Evolutionary conservation across 2,888 invertebrate genomes (phyloP), one percentile per base, ranked within the genome.

Genomic region (Molorchus minor): DNA sequence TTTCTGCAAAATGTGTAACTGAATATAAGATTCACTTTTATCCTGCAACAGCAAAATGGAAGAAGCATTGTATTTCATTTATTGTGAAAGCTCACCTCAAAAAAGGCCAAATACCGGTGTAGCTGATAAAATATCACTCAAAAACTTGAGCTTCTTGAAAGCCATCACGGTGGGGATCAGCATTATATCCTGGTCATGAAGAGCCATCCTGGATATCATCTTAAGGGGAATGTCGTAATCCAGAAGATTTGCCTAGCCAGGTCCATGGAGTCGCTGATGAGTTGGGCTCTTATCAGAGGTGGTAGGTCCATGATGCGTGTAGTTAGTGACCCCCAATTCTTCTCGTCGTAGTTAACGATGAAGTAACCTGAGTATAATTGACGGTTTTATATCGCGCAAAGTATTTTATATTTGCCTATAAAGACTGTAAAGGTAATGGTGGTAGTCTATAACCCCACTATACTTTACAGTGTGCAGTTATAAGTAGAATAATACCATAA

Each of bases 201-300:
- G 77, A 20, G 79, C 82, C 72, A 72, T 72, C 36, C 60, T 68
- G 56, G 82, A 73, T 0, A 85, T 75, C 71, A 86, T 79, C 29
- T 81, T 82, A 51, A 87, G 77, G 1, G 87, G 84, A 52, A 86
- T 82, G 46, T 83, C 82, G 65, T 87, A 87, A 54, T 83, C 80
- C 36, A 87, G 74, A 55, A 85, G 79, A 60, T 86, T 85, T 0
- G 84, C 84, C 84, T 80, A 0, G 87, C 85, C 58, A 87, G 77
- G 62, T 86, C 84, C 72, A 87, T 81, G 0, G 88, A 83, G 78
- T 93, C 91, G 68, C 88, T 87, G 29, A 93, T 79, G 10, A 93
- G 76, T 73, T 91, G 89, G 0, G 88, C 89, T 61, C 89, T 80
- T 56, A 87, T 87, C 1, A 86, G 79, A 0, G 84, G 77, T 2